These are phyloP conservation scores for Resseliella maxima DNA, from an alignment of 2,888 invertebrate genomes.

Conservation along the genomic window DNA sequence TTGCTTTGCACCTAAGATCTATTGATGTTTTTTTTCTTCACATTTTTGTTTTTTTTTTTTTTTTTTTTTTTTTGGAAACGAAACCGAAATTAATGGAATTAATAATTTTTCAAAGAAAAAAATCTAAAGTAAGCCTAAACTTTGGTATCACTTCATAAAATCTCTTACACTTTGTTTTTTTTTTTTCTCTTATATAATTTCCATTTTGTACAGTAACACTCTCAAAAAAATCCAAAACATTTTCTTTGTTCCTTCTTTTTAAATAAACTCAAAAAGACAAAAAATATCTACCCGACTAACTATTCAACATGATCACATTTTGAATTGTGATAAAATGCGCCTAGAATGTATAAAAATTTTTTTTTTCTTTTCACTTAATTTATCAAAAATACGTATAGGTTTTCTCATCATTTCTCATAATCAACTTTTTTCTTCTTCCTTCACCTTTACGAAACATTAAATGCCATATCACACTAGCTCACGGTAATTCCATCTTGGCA, in stretches of 20 bases:
- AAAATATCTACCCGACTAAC: conserved; percentile 53
- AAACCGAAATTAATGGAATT: conserved; percentile 53
- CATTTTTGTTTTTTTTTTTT: conserved; percentile 48
- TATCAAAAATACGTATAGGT: conserved; percentile 53
- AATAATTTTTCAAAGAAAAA: conserved; percentile 45
- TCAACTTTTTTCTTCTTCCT: neutral
- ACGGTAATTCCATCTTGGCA: conserved; percentile 66
- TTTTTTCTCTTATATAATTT: conserved; percentile 48
- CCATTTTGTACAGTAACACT: conserved; percentile 53
- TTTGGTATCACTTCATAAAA: conserved; percentile 56
- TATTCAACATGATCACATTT: conserved; percentile 51
- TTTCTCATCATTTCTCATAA: conserved; percentile 1
- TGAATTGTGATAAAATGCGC: conserved; percentile 51
- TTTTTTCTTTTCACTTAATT: conserved; percentile 52
- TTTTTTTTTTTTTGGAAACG: conserved; percentile 25
- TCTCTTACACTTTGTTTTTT: conserved; percentile 28
- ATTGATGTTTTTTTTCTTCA: conserved; percentile 49
- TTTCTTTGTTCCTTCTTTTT: conserved; percentile 2
- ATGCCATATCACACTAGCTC: conserved; percentile 66
- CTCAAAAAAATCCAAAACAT: conserved; percentile 42
- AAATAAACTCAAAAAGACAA: conserved; percentile 53
- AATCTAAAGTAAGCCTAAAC: conserved; percentile 55
- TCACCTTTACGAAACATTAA: conserved; percentile 57
- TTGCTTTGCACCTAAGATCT: neutral
- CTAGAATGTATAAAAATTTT: conserved; percentile 46